These are phyloP conservation scores for Prolemur simus DNA, from an alignment of 2,113 vertebrate species.

Conservation along the genomic window DNA sequence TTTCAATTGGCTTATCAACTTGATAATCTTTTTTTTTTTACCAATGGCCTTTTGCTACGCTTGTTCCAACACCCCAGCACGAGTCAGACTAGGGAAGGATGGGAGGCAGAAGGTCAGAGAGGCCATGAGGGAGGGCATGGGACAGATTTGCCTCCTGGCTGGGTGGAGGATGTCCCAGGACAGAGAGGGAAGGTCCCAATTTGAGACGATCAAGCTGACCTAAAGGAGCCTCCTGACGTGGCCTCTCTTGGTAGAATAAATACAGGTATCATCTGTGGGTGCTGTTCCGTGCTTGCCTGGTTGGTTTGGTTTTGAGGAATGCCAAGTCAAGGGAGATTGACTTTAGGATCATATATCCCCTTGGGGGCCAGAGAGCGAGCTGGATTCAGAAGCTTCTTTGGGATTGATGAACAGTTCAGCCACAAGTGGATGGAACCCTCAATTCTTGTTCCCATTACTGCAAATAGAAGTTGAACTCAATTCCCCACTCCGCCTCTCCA, in stretches of 20 bases:
- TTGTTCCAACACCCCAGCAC: not conserved
- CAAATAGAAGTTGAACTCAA: not conserved
- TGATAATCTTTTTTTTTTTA: not conserved
- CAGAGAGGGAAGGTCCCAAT: not conserved
- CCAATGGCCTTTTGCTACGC: not conserved
- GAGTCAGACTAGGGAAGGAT: not conserved
- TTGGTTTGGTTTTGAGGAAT: not conserved
- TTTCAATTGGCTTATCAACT: not conserved
- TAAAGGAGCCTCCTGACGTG: not conserved
- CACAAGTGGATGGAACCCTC: not conserved
- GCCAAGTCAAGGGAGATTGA: not conserved
- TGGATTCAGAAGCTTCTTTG: not conserved
- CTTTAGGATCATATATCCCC: too few relatives aligned
- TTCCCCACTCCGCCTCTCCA: too few relatives aligned
- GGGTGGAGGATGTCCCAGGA: not conserved
- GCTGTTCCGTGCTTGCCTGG: not conserved
- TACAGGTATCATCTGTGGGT: not conserved
- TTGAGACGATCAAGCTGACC: too few relatives aligned
- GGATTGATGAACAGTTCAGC: not conserved
- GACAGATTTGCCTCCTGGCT: too few relatives aligned
- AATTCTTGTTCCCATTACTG: not conserved
- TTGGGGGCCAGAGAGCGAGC: not conserved
- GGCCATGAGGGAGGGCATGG: rapidly evolving
- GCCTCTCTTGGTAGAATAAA: not conserved
- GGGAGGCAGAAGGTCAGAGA: not conserved